A percentile compares a stretch with the other conserved stretches of the same genome.
Evolutionary conservation across 2,797 vertebrate genomes (phyloP).

Genomic region (Cirrhinus mrigala): DNA sequence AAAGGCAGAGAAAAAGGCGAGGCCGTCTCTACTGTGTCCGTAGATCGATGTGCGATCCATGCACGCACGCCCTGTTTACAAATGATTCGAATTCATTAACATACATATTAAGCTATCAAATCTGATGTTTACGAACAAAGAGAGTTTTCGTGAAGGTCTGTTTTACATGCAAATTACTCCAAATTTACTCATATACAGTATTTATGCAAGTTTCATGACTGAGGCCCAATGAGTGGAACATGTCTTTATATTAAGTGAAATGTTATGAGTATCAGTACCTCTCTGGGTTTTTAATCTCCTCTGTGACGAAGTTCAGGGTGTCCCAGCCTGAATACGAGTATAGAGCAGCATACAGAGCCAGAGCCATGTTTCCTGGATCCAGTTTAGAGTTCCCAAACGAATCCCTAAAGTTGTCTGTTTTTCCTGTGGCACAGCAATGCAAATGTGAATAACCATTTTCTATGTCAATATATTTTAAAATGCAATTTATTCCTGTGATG

Average conservation of each 20-base stretch:
- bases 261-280: slow-evolving; percentile 68
- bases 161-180: no score
- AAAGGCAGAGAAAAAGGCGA: no score
- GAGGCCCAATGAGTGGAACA: background rate
- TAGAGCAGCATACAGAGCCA: slow-evolving; percentile 83
- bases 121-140: no score
- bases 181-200: no score
- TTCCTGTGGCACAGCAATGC: slow-evolving; percentile 67
- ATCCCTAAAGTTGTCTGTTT: slow-evolving; percentile 79
- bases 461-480: background rate
- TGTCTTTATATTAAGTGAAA: slow-evolving; percentile 20
- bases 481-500: background rate
- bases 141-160: no score
- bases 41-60: no score
- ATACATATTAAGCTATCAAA: no score
- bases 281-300: slow-evolving; percentile 85
- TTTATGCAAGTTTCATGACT: no score
- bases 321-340: slow-evolving; percentile 89
- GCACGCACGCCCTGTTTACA: no score
- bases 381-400: slow-evolving; percentile 80
- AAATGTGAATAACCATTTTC: background rate
- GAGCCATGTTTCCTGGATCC: slow-evolving; percentile 79
- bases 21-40: no score
- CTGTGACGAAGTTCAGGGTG: slow-evolving; percentile 86
- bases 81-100: no score